phyloP scores from a whole-genome alignment of 2,888 invertebrate species.

The Junonia oenone region DNA sequence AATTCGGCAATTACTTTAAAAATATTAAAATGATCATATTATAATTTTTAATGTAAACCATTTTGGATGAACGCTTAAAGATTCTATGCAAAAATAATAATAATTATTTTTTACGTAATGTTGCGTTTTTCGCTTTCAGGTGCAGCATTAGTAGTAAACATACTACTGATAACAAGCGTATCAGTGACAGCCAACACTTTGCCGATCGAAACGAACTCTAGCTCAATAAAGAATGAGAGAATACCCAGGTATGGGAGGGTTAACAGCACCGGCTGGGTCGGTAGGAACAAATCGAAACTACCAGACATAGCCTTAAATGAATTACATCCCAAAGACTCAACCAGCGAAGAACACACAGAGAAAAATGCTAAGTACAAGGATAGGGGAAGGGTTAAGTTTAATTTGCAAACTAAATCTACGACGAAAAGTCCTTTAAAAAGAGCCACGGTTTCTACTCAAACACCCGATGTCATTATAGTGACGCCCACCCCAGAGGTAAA shows the following conservation, averaged over 20 bases:
- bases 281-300: slow-evolving; percentile 44
- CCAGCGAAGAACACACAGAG: slow-evolving; percentile 63
- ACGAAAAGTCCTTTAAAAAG: slow-evolving; percentile 48
- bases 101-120: too few relatives aligned
- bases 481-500: slow-evolving; percentile 68
- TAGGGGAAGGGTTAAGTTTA: slow-evolving; percentile 62
- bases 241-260: slow-evolving; percentile 40
- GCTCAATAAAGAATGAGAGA: slow-evolving; percentile 50
- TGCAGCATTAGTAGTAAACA: slow-evolving; percentile 66
- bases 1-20: too few relatives aligned
- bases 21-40: too few relatives aligned
- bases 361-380: slow-evolving; percentile 73
- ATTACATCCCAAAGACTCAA: slow-evolving; percentile 58
- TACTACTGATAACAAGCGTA: slow-evolving; percentile 66
- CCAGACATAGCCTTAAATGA: slow-evolving; percentile 64
- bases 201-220: slow-evolving; percentile 47
- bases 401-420: slow-evolving; percentile 45
- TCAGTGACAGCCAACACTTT: slow-evolving; percentile 50
- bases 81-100: too few relatives aligned
- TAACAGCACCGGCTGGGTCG: slow-evolving; percentile 43
- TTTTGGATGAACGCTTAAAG: too few relatives aligned
- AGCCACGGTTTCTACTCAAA: slow-evolving; percentile 43
- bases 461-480: slow-evolving; percentile 52
- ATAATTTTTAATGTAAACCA: too few relatives aligned
- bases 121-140: slow-evolving; percentile 55